Conservation (phyloP, 2,797 vertebrate genomes). For the Chaetodon trifasciatus region DNA sequence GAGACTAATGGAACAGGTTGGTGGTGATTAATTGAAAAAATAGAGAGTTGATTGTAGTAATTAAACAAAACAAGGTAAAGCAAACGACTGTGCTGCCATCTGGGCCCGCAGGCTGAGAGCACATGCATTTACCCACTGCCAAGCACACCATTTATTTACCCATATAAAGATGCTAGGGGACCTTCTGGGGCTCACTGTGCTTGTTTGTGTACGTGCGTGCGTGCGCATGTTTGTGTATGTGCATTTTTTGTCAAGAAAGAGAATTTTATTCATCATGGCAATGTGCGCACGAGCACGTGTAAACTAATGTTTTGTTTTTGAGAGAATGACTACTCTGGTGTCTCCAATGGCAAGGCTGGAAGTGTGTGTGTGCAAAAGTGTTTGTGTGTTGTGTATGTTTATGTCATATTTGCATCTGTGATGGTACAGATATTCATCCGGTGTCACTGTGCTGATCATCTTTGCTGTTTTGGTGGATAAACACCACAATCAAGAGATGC, state of each 20-base stretch:
- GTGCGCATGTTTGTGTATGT: slow-evolving; percentile 14
- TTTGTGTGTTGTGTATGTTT: slow-evolving; percentile 3
- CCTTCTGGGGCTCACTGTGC: slow-evolving; percentile 65
- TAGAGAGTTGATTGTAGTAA: slow-evolving; percentile 99
- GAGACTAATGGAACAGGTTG: slow-evolving; percentile 95
- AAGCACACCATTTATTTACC: slow-evolving; percentile 92
- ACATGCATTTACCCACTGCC: slow-evolving; percentile 93
- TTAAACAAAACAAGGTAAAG: slow-evolving; percentile 99
- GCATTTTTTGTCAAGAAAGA: slow-evolving; percentile 40
- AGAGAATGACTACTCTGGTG: slow-evolving; percentile 18
- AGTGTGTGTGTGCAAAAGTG: background rate
- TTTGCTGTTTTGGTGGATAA: slow-evolving; percentile 73
- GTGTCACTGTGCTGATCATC: slow-evolving; percentile 67
- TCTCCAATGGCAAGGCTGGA: slow-evolving; percentile 11
- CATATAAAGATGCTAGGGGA: slow-evolving; percentile 89
- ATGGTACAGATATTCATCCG: slow-evolving; percentile 58
- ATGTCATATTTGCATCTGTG: slow-evolving; percentile 63
- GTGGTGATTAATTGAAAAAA: slow-evolving; percentile 99
- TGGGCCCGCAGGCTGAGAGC: slow-evolving; percentile 92
- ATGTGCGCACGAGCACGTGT: slow-evolving; percentile 17
- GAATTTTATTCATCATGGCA: slow-evolving; percentile 48
- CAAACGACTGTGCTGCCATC: slow-evolving; percentile 96
- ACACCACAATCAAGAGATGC: slow-evolving; percentile 67
- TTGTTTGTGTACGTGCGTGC: slow-evolving; percentile 48
- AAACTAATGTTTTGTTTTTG: slow-evolving; percentile 57